Evolutionary conservation across 2,888 invertebrate genomes (phyloP).

Genomic region (Beris morrisii): DNA sequence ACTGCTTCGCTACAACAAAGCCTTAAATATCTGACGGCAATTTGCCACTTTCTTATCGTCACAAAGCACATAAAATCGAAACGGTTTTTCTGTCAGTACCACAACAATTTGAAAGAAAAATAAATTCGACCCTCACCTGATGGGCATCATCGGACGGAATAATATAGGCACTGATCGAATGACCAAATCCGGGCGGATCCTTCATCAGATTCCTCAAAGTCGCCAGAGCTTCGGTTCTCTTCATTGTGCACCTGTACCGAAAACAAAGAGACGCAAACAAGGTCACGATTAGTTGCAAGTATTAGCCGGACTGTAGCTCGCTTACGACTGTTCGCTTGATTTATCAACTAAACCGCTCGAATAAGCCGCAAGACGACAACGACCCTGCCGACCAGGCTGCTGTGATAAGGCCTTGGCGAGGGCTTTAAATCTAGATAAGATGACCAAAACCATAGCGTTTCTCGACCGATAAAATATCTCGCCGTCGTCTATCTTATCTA

Average conservation of each 20-base stretch:
- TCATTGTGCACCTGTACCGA: conserved; percentile 43
- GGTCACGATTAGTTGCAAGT: neutral
- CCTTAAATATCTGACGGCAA: too few species aligned
- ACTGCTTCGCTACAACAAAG: too few species aligned
- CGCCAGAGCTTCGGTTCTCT: conserved; percentile 46
- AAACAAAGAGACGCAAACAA: conserved; percentile 1
- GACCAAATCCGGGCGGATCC: conserved; percentile 38
- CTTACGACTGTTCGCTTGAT: conserved; percentile 23
- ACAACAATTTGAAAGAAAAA: too few species aligned
- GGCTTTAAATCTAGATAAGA: conserved; percentile 16
- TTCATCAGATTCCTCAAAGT: conserved; percentile 50
- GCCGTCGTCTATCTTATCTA: too few species aligned
- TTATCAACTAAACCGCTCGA: too few species aligned
- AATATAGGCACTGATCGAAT: conserved; percentile 69
- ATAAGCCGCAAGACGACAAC: too few species aligned
- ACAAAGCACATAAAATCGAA: too few species aligned
- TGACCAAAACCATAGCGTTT: conserved; percentile 10
- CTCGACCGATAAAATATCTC: too few species aligned
- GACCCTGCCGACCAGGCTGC: neutral
- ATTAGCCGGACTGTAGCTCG: neutral
- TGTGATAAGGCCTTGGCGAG: conserved; percentile 14
- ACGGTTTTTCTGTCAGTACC: too few species aligned
- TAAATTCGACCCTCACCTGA: conserved; percentile 54
- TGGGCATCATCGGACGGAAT: conserved; percentile 75
- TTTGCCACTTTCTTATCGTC: too few species aligned